Conservation (phyloP, 1,140 invertebrate species). For the Pomacea maculata region DNA sequence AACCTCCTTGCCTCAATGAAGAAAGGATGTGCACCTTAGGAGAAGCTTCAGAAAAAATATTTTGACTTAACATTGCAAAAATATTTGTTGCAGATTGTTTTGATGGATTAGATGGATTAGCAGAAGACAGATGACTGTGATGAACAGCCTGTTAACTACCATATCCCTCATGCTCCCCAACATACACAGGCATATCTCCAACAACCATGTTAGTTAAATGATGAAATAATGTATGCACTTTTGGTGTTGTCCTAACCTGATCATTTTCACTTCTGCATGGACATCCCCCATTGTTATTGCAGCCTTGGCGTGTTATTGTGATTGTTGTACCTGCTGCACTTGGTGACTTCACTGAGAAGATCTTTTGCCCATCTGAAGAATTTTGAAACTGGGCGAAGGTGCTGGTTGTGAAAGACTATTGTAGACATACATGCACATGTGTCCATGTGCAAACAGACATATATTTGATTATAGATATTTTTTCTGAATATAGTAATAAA, state of each 20-base stretch:
- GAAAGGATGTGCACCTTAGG: not conserved
- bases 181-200: too few species aligned
- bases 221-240: not conserved
- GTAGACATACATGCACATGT: not conserved
- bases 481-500: not conserved
- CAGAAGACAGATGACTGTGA: not conserved
- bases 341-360: constrained; percentile 33
- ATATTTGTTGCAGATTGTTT: not conserved
- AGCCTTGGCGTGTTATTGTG: constrained; percentile 32
- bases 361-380: constrained; percentile 35
- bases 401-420: constrained; percentile 40
- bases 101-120: too few species aligned
- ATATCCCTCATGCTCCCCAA: too few species aligned
- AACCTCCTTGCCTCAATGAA: too few species aligned
- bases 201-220: not conserved
- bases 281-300: constrained; percentile 41
- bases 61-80: not conserved
- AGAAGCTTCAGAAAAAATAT: not conserved
- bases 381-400: constrained; percentile 38
- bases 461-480: not conserved
- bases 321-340: constrained; percentile 35
- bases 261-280: constrained; percentile 44
- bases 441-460: not conserved
- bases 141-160: too few species aligned
- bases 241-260: constrained; percentile 27